These are phyloP conservation scores for Tetranychus piercei DNA, from an alignment of 2,888 invertebrate species.

Conservation along the genomic window DNA sequence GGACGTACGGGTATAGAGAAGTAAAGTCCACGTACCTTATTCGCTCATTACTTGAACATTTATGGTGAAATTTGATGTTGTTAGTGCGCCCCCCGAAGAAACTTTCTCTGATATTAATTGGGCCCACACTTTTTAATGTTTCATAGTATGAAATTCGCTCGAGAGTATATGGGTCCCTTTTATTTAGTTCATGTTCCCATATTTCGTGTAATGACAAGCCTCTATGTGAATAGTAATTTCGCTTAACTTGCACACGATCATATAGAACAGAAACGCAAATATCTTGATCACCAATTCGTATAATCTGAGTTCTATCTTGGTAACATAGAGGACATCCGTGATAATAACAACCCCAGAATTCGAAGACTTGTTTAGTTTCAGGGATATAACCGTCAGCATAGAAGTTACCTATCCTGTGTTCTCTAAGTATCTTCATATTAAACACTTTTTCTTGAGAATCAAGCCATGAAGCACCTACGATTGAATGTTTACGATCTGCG, in stretches of 20 bases:
- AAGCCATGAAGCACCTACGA: slow-evolving; percentile 6
- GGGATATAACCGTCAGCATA: slow-evolving; percentile 9
- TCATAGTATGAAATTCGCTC: too few relatives aligned
- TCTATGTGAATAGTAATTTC: background rate
- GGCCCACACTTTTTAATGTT: background rate
- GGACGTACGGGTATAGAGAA: slow-evolving; percentile 27
- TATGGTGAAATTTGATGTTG: slow-evolving; percentile 26
- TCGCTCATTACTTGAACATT: slow-evolving; percentile 16
- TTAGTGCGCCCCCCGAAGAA: slow-evolving; percentile 29
- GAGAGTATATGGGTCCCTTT: background rate
- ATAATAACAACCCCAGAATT: slow-evolving; percentile 10
- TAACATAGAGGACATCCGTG: background rate
- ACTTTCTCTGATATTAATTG: slow-evolving; percentile 23
- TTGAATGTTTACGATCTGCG: background rate
- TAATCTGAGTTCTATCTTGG: background rate
- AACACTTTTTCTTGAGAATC: background rate
- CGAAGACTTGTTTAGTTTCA: slow-evolving; percentile 3
- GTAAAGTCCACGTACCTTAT: slow-evolving; percentile 27
- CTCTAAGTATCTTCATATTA: background rate
- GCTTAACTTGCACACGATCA: background rate
- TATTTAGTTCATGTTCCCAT: slow-evolving; percentile 27
- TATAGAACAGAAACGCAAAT: too few relatives aligned
- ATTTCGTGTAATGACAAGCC: slow-evolving; percentile 24
- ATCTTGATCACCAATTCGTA: too few relatives aligned
- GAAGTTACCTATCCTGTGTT: slow-evolving; percentile 7